Conservation (phyloP, 2,113 vertebrate species). For the Benitochromis conjunctus region DNA sequence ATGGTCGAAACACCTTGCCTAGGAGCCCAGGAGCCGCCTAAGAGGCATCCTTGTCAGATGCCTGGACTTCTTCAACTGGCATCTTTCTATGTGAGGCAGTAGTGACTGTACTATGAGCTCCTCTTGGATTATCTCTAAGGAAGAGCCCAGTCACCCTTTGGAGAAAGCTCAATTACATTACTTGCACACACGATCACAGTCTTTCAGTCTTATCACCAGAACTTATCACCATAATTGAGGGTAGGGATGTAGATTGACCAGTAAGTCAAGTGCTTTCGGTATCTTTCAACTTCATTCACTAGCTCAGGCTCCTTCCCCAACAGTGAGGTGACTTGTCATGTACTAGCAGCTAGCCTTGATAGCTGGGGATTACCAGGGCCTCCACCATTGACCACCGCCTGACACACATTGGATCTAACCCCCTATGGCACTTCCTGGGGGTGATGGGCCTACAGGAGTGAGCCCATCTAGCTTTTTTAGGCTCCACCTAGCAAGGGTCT, state of each 20-base stretch:
- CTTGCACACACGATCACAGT: neutral
- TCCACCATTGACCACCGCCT: neutral
- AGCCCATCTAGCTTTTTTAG: fast-evolving
- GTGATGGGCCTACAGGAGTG: neutral
- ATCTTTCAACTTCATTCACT: neutral
- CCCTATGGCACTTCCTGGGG: too few relatives aligned
- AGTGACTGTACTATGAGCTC: neutral
- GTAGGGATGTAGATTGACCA: neutral
- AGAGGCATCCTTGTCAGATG: neutral
- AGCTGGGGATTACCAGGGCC: neutral
- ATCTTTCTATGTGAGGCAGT: fast-evolving
- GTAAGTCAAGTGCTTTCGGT: fast-evolving
- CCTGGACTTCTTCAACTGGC: neutral
- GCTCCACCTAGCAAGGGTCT: neutral
- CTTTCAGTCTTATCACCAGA: neutral
- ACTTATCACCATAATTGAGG: neutral
- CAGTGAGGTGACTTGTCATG: too few relatives aligned
- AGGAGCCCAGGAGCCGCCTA: neutral
- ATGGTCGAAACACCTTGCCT: fast-evolving
- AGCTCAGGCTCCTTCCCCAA: neutral
- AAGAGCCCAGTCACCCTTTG: fast-evolving
- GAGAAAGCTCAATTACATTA: neutral
- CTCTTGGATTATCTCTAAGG: neutral
- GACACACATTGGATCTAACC: neutral
- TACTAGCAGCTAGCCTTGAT: neutral